Evolutionary conservation across 2,113 vertebrate species (phyloP).

Genomic region (Aspidoscelis tigris): DNA sequence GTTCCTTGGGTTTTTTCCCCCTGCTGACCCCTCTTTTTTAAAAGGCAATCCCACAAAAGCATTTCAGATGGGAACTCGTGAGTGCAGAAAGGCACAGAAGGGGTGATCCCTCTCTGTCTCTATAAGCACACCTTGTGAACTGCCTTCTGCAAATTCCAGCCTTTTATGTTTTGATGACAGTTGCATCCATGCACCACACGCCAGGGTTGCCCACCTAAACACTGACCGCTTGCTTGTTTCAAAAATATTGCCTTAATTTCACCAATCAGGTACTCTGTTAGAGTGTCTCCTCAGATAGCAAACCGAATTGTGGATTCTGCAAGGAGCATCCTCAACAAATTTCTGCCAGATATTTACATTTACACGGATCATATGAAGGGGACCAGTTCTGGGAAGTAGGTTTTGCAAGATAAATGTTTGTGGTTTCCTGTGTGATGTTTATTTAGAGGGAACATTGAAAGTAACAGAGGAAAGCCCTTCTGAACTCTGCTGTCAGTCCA

Average conservation of each 20-base stretch:
- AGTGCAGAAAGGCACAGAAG: neutral
- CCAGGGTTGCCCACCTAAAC: neutral
- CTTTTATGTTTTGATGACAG: neutral
- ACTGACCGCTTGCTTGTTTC: neutral
- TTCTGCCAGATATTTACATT: conserved; percentile 96
- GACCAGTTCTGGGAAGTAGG: conserved; percentile 91
- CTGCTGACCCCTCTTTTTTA: neutral
- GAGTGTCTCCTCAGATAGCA: conserved; percentile 96
- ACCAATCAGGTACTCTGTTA: conserved; percentile 84
- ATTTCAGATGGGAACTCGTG: neutral
- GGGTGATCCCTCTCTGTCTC: neutral
- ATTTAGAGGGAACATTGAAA: neutral
- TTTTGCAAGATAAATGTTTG: conserved; percentile 42
- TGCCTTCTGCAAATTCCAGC: neutral
- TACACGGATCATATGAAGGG: conserved; percentile 98
- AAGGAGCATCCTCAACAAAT: conserved; percentile 90
- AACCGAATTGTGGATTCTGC: conserved; percentile 96
- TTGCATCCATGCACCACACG: fast-evolving
- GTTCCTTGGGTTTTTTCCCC: neutral
- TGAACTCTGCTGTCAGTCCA: too few species aligned
- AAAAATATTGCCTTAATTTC: conserved; percentile 66
- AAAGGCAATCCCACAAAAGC: neutral
- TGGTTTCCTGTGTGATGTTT: neutral
- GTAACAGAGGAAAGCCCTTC: neutral
- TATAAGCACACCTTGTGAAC: neutral